Evolutionary conservation across 2,797 vertebrate species (phyloP), one percentile per base, ranked within the genome.

Genomic region (Epinephelus coioides): DNA sequence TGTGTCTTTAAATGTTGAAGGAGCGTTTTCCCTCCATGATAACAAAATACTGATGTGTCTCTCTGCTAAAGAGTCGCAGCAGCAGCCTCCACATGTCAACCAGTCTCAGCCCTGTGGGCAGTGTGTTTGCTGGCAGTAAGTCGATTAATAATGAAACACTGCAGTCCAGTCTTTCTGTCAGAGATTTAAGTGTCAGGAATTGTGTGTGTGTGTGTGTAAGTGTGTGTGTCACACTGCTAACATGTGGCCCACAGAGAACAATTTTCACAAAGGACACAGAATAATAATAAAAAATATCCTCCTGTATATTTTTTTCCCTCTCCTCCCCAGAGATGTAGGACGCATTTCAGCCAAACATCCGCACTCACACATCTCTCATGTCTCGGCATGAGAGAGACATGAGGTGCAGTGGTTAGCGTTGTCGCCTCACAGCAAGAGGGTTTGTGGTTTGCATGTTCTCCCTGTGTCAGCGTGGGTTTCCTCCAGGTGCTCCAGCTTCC

Each of bases 81-180:
- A 68, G 55, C 55, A 61, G 17, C 40, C 30, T 60, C 13, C 12
- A 27, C 53, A 57, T 23, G 62, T 53, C 76, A 34, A 25, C 38
- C 38, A 60, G 6, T 25, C 19, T 2, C 5, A 17, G 17, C 23
- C 55, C 18, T 2, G 1, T 27, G 21, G 63, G 54, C 54, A 43
- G 25, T 1, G 4, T 13, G 30, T 27, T 46, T 19, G 25, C 30
- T 53, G 54, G 18, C 70, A 53, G n/a, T 19, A 38, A 38, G 66
- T 70, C 3, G 17, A 67, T 54, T 64, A 17, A 55, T 34, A 47
- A 30, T 49, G 27, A 38, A 43, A 72, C 47, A 21, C 47, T 50
- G 27, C 7, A 3, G 30, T 60, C 3, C 19, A 40, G 4, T 50
- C 13, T 21, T 30, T 54, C 23, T 30, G 43, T 57, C 40, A 30